These are phyloP conservation scores for Sterna hirundo DNA, from an alignment of 2,113 vertebrate species.

Conservation along the genomic window DNA sequence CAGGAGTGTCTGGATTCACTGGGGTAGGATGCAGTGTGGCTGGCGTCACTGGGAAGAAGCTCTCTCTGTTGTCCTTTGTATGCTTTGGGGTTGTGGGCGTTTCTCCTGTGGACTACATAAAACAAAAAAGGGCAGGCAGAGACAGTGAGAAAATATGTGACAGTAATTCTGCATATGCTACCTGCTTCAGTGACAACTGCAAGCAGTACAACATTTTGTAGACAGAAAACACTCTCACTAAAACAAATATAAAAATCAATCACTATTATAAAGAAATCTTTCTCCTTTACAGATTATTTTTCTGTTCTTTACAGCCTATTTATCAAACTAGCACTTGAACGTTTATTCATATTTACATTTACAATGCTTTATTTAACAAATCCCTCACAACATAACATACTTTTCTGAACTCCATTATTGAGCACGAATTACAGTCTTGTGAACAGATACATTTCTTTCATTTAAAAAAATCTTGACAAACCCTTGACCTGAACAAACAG, in stretches of 20 bases:
- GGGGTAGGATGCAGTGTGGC: constrained; percentile 60
- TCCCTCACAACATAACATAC: background rate
- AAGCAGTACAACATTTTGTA: background rate
- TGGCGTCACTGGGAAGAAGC: constrained; percentile 84
- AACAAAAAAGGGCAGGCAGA: background rate
- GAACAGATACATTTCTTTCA: background rate
- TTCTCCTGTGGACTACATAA: constrained; percentile 80
- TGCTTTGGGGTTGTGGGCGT: constrained; percentile 90
- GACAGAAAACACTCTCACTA: background rate
- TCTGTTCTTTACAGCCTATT: background rate
- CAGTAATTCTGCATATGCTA: background rate
- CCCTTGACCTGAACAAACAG: background rate
- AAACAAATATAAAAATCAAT: background rate
- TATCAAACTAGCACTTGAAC: background rate
- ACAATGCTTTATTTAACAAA: background rate
- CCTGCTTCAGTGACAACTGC: background rate
- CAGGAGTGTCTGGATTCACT: constrained; percentile 61
- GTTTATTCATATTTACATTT: background rate
- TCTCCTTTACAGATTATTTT: background rate
- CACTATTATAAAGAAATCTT: background rate
- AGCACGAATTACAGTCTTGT: background rate
- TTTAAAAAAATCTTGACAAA: background rate
- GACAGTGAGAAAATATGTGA: background rate
- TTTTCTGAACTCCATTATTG: background rate
- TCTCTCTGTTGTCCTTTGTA: constrained; percentile 87